Base-by-base conservation (phyloP, 2,113 vertebrate species). In the Grantiella picta region DNA sequence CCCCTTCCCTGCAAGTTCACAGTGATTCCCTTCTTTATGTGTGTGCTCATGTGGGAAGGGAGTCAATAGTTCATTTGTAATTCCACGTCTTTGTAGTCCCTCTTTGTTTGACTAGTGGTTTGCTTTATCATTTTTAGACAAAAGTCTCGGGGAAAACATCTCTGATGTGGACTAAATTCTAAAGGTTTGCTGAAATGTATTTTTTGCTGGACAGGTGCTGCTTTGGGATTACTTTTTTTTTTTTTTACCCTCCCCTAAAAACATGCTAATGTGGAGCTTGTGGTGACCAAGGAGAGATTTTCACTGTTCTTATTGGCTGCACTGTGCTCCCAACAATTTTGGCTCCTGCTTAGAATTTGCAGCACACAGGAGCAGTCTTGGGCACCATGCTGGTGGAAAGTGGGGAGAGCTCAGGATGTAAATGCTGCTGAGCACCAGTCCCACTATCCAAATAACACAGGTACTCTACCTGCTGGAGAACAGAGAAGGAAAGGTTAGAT, bases 101-200 rank as follows among this genome's bases (percentile, higher is more conserved):
- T 60, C 88, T 84, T 95, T 93, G 59, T 90, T 53, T 83, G 45
- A 53, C 42, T 42, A 33, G 15, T 28, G 75, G 44, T 52, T 92
- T 73, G 85, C 49, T 88, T 89, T 68, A 59, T 77, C 22, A 44
- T 73, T 86, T 95, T 92, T 81, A 63, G 92, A 86, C 79, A 81
- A 22, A 94, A 93, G 15, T 93, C 88, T 93, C 18, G 25, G 40
- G 57, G 40, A 64, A 50, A 77, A 40, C 53, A 45, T 56, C 71
- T 83, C 42, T 69, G 45, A 45, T 66, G 31, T 9, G 38, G 21
- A 38, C 25, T 77, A 36, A 86, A 79, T 89, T 68, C 42, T 59
- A 11, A 66, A 42, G 73, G 31, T 76, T 91, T 96, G 72, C 17
- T 59, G 86, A 78, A 79, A 29, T 24, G 0, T 35, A 5, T 87